phyloP scores from a whole-genome alignment of 1,140 invertebrate species.

The Drosophila willistoni region DNA sequence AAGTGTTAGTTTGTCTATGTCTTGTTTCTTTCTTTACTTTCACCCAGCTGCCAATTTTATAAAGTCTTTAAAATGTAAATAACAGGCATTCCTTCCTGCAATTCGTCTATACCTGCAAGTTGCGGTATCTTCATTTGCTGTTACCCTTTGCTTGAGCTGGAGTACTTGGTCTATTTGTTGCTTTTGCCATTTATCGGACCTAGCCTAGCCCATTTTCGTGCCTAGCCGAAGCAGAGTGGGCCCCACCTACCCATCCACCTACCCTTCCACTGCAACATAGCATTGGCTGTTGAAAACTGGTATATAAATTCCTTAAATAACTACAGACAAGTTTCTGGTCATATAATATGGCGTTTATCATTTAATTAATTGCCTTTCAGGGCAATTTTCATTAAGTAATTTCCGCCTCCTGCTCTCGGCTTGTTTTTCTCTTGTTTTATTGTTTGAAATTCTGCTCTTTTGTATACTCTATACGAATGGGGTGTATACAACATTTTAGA shows the following conservation, averaged over 20 bases:
- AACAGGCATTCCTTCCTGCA: too few species aligned
- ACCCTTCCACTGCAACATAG: neutral
- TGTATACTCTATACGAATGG: neutral
- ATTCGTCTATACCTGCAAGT: too few species aligned
- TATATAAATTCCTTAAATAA: conserved; percentile 59
- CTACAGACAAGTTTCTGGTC: conserved; percentile 43
- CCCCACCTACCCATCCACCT: neutral
- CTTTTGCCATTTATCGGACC: conserved; percentile 15
- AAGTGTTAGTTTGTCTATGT: too few species aligned
- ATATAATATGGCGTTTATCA: conserved; percentile 67
- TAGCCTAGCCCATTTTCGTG: neutral
- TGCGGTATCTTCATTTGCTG: too few species aligned
- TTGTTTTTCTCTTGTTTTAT: conserved; percentile 26
- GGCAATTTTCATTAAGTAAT: conserved; percentile 63
- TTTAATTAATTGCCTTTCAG: conserved; percentile 68
- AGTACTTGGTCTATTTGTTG: conserved; percentile 15
- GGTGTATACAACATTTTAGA: neutral
- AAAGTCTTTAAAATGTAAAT: too few species aligned
- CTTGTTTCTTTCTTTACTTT: too few species aligned
- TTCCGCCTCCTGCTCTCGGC: conserved; percentile 38
- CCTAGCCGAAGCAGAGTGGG: too few species aligned
- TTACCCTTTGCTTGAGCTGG: too few species aligned
- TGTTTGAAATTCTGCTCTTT: conserved; percentile 4
- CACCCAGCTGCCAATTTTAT: too few species aligned
- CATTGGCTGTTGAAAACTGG: conserved; percentile 19